Base-by-base conservation (phyloP, 2,797 vertebrate genomes). In the Leuciscus waleckii region DNA sequence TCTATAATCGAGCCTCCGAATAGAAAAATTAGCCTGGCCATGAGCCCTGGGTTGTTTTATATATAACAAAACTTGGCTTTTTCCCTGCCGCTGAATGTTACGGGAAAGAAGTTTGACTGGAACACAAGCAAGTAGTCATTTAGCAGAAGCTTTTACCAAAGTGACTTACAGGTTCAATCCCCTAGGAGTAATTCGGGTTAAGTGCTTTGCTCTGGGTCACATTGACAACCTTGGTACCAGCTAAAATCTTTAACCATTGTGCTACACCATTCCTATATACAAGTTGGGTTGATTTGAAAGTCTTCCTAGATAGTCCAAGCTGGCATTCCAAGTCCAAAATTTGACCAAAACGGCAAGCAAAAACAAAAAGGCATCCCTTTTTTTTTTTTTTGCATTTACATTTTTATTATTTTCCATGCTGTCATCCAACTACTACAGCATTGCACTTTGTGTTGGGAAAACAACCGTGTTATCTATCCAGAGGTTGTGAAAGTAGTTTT, bases 161-260 rank as follows among this genome's bases (percentile, higher is more conserved):
- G 58, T 46, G 23, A 79, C 61, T 23, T 63, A 51, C 19, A 74
- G 71, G 58, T 26, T 77, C 26, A 68, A 56, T 77, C 82, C 73
- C 46, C 21, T 23, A n/a, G 32, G 46, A 83, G 82, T 56, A 54
- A 83, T 61, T 39, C 32, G 46, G 82, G 82, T 76, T 68, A 83
- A 77, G 82, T 78, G 76, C n/a, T 78, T 78, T 83, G 61, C 46
- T 76, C 46, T 68, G 67, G 73, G 61, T n/a, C 21, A 67, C 61
- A 56, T 41, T 76, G 35, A 56, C 49, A 83, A 83, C 43, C 71
- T 37, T 83, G 70, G 61, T 65, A 67, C 43, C 29, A 83, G 61
- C 43, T 65, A 65, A 67, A 49, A 35, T 63, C 26, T 61, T 73
- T 74, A 82, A 49, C 81, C 41, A 29, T 21, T 65, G 21, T 49